A percentile compares a stretch with the other conserved stretches of the same genome.
These are phyloP conservation scores for Lysiphlebus fabarum DNA, from an alignment of 1,140 invertebrate genomes.

Conservation along the genomic window DNA sequence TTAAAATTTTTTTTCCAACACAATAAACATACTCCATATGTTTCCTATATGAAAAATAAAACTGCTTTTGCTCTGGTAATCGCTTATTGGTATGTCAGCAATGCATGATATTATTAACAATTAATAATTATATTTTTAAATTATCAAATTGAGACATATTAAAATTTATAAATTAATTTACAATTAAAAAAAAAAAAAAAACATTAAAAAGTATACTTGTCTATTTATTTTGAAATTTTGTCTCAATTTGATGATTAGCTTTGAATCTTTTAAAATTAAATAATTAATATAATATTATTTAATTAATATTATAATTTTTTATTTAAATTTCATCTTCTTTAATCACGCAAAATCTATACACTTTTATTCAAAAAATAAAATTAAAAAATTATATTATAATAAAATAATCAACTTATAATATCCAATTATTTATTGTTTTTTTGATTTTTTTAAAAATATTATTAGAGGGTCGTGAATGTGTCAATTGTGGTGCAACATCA, in stretches of 20 bases:
- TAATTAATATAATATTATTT: neutral
- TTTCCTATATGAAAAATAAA: slow-evolving; percentile 30
- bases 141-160: slow-evolving; percentile 11
- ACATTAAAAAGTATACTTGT: too few relatives aligned
- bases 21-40: neutral
- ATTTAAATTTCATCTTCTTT: slow-evolving; percentile 14
- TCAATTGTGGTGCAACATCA: slow-evolving; percentile 95
- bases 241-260: too few relatives aligned
- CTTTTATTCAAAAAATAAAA: slow-evolving; percentile 3
- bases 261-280: neutral
- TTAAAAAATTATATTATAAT: slow-evolving; percentile 3
- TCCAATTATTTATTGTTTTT: slow-evolving; percentile 32
- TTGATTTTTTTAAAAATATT: slow-evolving; percentile 37
- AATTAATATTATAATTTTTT: neutral
- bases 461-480: slow-evolving; percentile 92
- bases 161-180: too few relatives aligned
- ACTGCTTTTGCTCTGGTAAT: slow-evolving; percentile 58
- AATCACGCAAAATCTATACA: slow-evolving; percentile 5
- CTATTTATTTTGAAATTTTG: slow-evolving; percentile 8
- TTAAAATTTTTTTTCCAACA: neutral
- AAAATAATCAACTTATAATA: neutral
- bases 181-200: too few relatives aligned
- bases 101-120: slow-evolving; percentile 32
- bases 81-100: slow-evolving; percentile 45
- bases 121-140: slow-evolving; percentile 12